phyloP scores from a whole-genome alignment of 1,140 invertebrate genomes.

The Scaptodrosophila lebanonensis region DNA sequence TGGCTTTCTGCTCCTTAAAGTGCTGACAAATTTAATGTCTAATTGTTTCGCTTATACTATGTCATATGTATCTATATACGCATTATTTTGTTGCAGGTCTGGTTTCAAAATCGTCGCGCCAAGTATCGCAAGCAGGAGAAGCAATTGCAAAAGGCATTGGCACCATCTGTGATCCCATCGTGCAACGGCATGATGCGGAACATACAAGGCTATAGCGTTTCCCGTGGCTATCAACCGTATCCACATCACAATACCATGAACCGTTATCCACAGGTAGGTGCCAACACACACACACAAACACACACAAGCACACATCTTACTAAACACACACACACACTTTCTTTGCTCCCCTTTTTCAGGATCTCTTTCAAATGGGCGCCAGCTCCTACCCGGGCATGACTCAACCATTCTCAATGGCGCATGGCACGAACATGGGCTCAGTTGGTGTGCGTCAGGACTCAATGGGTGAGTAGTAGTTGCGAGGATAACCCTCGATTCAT shows the following conservation, averaged over 20 bases:
- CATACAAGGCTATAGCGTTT: conserved; percentile 92
- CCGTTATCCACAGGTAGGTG: conserved; percentile 94
- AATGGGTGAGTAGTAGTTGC: conserved; percentile 88
- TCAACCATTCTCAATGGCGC: conserved; percentile 95
- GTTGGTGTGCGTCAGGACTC: conserved; percentile 92
- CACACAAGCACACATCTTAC: too few relatives aligned
- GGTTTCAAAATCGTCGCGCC: conserved; percentile 98
- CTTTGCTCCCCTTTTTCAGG: conserved; percentile 22
- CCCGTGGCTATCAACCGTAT: conserved; percentile 93
- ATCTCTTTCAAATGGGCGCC: conserved; percentile 89
- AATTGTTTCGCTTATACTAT: neutral
- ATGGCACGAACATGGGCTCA: conserved; percentile 92
- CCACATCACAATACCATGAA: conserved; percentile 94
- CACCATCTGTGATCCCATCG: conserved; percentile 91
- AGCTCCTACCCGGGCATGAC: conserved; percentile 94
- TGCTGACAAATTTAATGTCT: conserved; percentile 36
- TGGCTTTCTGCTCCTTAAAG: conserved; percentile 31
- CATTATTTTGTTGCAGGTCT: conserved; percentile 61
- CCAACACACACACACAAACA: neutral
- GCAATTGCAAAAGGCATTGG: conserved; percentile 95
- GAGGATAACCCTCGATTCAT: too few relatives aligned
- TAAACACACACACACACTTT: neutral
- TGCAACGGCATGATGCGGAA: conserved; percentile 98
- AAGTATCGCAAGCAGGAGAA: conserved; percentile 99
- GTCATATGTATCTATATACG: neutral